Evolutionary conservation across 2,113 vertebrate species (phyloP).

Genomic region (Cephalopholis sonnerati): DNA sequence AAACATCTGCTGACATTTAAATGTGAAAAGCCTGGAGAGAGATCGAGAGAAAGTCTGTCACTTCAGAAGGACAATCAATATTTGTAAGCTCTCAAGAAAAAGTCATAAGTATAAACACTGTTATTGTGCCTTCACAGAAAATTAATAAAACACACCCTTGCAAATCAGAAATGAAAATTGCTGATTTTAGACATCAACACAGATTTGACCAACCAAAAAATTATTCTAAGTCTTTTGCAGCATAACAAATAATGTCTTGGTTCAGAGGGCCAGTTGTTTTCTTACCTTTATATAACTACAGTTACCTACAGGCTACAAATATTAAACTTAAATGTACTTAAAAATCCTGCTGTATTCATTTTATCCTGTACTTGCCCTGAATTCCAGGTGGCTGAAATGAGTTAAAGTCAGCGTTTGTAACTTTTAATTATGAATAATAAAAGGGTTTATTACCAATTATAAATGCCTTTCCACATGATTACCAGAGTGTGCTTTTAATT

Average conservation of each 20-base stretch:
- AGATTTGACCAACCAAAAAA: background rate
- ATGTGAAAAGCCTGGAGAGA: background rate
- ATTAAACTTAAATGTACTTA: background rate
- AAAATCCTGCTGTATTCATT: background rate
- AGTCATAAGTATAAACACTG: background rate
- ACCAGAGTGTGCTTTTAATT: slow-evolving; percentile 17
- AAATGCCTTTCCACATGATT: slow-evolving; percentile 13
- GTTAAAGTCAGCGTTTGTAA: background rate
- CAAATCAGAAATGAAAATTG: background rate
- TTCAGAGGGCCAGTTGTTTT: background rate
- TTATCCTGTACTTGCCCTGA: background rate
- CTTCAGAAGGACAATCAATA: slow-evolving; percentile 6
- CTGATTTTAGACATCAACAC: too few species aligned
- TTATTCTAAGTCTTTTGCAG: background rate
- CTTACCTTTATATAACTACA: background rate
- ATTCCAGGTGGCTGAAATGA: background rate
- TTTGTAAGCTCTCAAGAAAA: background rate
- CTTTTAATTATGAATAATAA: slow-evolving; percentile 19
- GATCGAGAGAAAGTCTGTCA: background rate
- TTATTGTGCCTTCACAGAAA: background rate
- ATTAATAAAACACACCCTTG: background rate
- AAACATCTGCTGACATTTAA: slow-evolving; percentile 24
- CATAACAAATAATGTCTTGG: background rate
- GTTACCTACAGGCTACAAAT: background rate
- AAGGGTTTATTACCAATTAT: slow-evolving; percentile 3